Conservation (phyloP, 2,113 vertebrate genomes). For the Rhinichthys klamathensis region DNA sequence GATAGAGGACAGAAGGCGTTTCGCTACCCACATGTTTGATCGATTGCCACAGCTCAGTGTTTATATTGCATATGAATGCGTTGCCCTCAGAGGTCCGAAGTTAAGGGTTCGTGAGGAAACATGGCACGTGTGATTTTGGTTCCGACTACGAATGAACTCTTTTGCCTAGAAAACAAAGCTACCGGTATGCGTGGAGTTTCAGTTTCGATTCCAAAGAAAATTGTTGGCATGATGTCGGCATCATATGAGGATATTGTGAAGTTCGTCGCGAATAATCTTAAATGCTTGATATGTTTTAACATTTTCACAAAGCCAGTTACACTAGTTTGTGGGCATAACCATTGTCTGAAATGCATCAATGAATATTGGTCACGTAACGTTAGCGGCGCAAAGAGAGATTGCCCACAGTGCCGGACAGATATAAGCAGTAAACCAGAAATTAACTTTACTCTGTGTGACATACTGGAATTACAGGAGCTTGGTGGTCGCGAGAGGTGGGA, state of each 20-base stretch:
- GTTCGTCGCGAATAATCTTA: constrained; percentile 41
- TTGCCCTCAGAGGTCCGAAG: background rate
- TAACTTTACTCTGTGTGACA: constrained; percentile 48
- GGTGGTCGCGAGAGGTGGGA: constrained; percentile 44
- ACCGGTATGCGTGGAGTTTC: constrained; percentile 26
- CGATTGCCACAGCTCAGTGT: background rate
- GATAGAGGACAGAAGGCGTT: constrained; percentile 62
- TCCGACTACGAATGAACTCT: constrained; percentile 2
- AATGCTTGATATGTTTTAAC: constrained; percentile 56
- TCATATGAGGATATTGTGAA: background rate
- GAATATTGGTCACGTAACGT: background rate
- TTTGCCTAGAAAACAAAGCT: background rate
- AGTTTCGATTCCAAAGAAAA: constrained; percentile 40
- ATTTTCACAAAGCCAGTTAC: constrained; percentile 55
- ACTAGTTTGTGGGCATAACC: constrained; percentile 59
- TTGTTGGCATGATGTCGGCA: background rate
- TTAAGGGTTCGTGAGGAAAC: constrained; percentile 34
- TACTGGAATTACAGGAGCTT: constrained; percentile 43
- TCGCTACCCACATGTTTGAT: constrained; percentile 68
- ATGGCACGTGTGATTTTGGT: background rate
- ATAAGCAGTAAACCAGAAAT: constrained; percentile 2
- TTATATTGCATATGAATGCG: background rate
- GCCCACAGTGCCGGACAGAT: constrained; percentile 50
- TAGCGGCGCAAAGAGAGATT: background rate
- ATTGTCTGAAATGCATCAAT: constrained; percentile 50